Percentiles rank a stretch among this genome's conserved stretches.
These are phyloP conservation scores for Netelia virgata DNA, from an alignment of 2,888 invertebrate species.

Conservation along the genomic window DNA sequence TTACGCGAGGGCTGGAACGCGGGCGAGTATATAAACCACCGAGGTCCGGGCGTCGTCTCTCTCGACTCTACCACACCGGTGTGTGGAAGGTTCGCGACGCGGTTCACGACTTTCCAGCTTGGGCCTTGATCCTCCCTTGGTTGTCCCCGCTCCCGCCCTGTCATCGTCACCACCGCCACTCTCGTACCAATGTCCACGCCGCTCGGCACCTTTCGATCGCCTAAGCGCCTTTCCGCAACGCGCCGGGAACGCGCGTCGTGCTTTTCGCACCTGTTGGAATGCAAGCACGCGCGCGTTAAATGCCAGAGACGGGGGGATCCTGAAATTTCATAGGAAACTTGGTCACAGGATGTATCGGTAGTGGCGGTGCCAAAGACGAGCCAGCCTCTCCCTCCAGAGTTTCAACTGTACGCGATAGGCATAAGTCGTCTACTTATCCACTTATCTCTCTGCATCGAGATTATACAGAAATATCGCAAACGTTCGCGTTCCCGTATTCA, in stretches of 20 bases:
- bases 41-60: neutral
- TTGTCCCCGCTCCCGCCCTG: neutral
- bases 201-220: neutral
- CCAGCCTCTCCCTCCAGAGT: neutral
- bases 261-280: slow-evolving; percentile 82
- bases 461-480: too few species aligned
- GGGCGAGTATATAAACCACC: neutral
- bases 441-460: too few species aligned
- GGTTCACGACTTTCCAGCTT: slow-evolving; percentile 34
- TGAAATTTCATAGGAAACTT: neutral
- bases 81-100: slow-evolving; percentile 12
- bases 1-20: neutral
- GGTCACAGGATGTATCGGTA: neutral
- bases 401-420: neutral
- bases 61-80: neutral
- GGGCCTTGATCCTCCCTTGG: slow-evolving; percentile 1
- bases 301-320: neutral
- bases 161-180: neutral
- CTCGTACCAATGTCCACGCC: neutral
- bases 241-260: slow-evolving; percentile 69
- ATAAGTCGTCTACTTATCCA: neutral
- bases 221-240: slow-evolving; percentile 34
- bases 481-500: too few species aligned
- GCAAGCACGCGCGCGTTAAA: slow-evolving; percentile 58
- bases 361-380: neutral